Base-by-base conservation (phyloP, 1,140 invertebrate genomes). In the Drosophila suzukii region DNA sequence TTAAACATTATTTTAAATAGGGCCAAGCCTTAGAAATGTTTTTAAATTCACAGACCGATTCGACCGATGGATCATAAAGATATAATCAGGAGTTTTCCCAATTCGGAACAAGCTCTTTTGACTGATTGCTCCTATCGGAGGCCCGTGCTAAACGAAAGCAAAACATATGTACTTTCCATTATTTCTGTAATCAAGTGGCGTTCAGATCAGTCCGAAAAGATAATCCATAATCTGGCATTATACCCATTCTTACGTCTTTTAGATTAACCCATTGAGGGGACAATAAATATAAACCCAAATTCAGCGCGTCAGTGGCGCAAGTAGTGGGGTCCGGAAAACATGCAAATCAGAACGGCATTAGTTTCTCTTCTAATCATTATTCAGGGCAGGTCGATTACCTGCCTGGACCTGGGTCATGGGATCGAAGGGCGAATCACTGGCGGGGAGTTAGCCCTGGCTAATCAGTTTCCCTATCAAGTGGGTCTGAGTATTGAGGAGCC, bases 401-500 rank as follows among this genome's bases (percentile, higher is more conserved):
- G 54, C 17, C 46, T 75, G 53, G 41, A 58, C 53, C 0, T 54
- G 47, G 51, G 36, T 11, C 66, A 58, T 43, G 66, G 53, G 8
- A 44, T 82, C 44, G 75, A 66, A 5, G 84, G 84, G 7, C 86
- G 90, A 44, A 91, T 91, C 20, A 66, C 78, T 15, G 70, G 83
- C 3, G 90, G 90, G 11, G 71, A 80, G 27, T 38, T 75, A 36
- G 90, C 90, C 5, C 36, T 4, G 0, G 67, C 17, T 6, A 68
- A 77, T 32, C 90, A 91, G 67, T 90, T 91, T 50, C 86, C 90
- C 20, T 82, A 91, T 44, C 90, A 91, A 56, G 82, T 79, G 17
- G 90, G 90, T 11, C 50, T 91, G 5, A 78, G 67, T 8, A 72
- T 91, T 24, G 47, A 53, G 2, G 73, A 82, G 11, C 60, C 41